Evolutionary conservation across 1,140 invertebrate species (phyloP), one percentile per base, ranked within the genome.

Genomic region (Drepana arcuata): DNA sequence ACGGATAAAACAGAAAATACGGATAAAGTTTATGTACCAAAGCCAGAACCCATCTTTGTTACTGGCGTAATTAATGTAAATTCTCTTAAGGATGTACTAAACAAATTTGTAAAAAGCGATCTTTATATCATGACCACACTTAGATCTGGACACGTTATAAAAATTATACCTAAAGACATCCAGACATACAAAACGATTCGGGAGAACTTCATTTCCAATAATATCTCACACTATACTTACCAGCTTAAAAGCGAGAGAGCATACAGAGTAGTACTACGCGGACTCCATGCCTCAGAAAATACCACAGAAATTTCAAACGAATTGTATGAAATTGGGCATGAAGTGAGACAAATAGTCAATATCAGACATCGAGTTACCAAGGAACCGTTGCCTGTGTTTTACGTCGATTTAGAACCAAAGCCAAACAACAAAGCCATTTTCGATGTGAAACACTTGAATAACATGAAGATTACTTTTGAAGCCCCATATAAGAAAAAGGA

Each of bases 201-300:
- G 42, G 40, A 26, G 1, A 30, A 42, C 2, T 53, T 60, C 28
- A 47, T 48, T 9, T n/a, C 7, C 7, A 40, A 53, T 29, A 32
- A 60, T 23, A 39, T 62, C 9, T 34, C 28, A 11, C 62, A 59
- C 36, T 68, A 77, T 21, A 73, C 58, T 1, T 70, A 70, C 39
- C 54, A 69, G 42, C 41, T 66, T 1, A 70, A 70, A 52, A 39
- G 61, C 30, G 55, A 72, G 38, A 60, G 56, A 57, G 41, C 49
- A 6, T 67, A 52, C 29, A 45, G 57, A 51, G 57, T 77, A 1
- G 52, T 79, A 0, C 39, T 80, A 7, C 46, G 62, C 26, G 54
- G 55, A 4, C 15, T 74, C 1, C 65, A 72, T 30, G 36, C 47
- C 10, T 50, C 64, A 6, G 63, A 60, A 38, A 26, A 56, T 21